A percentile compares a stretch with the other conserved stretches of the same genome.
Evolutionary conservation across 2,888 invertebrate species (phyloP).

Genomic region (Tyria jacobaeae): DNA sequence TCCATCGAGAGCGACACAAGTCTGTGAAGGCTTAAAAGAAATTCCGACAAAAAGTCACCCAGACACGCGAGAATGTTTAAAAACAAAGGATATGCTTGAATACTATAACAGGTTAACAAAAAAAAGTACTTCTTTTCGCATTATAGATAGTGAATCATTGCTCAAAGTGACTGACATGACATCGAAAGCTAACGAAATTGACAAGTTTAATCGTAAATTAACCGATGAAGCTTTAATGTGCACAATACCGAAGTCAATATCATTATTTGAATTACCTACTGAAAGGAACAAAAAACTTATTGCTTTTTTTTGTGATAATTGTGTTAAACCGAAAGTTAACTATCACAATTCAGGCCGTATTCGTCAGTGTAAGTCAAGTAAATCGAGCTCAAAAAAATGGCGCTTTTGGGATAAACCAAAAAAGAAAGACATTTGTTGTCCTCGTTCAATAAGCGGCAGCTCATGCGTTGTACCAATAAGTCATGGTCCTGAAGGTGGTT

Average conservation of each 20-base stretch:
- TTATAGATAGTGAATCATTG: constrained; percentile 77
- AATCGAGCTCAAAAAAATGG: constrained; percentile 10
- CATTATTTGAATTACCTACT: constrained; percentile 56
- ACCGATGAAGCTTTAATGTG: constrained; percentile 49
- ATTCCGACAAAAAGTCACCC: constrained; percentile 54
- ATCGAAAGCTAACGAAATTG: constrained; percentile 52
- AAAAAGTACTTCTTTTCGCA: constrained; percentile 70
- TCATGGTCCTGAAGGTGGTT: neutral
- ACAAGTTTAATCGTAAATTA: constrained; percentile 22
- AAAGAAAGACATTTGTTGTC: constrained; percentile 1
- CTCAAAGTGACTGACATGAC: constrained; percentile 78
- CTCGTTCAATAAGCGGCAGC: neutral
- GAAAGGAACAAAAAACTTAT: constrained; percentile 51
- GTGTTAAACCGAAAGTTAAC: constrained; percentile 19
- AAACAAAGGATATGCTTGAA: constrained; percentile 51
- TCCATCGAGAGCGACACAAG: constrained; percentile 61
- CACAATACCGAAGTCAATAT: constrained; percentile 58
- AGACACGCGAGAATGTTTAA: constrained; percentile 50
- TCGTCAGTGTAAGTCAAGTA: neutral
- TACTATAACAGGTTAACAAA: constrained; percentile 56
- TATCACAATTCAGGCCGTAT: neutral
- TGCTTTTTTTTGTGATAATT: constrained; percentile 60
- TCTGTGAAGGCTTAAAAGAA: constrained; percentile 48
- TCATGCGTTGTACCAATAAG: constrained; percentile 5
- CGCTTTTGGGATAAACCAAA: constrained; percentile 1